Percentiles rank a stretch among this genome's conserved stretches.
These are phyloP conservation scores for Marmota monax DNA, from an alignment of 2,113 vertebrate species.

Conservation along the genomic window DNA sequence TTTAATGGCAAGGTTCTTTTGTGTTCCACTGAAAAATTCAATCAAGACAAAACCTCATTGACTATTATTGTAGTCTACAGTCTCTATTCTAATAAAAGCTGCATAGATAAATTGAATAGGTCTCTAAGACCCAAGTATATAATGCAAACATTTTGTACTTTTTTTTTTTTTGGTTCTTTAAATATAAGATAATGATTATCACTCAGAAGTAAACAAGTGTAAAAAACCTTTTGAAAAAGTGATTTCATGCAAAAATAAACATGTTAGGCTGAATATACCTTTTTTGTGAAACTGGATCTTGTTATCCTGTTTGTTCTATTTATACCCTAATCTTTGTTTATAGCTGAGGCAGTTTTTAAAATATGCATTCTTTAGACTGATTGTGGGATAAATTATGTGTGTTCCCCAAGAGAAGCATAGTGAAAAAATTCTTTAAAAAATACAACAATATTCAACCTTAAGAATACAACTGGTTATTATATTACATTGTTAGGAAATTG, in stretches of 20 bases:
- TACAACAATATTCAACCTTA: not conserved
- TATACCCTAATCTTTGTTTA: slow-evolving; percentile 49
- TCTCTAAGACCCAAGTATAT: slow-evolving; percentile 91
- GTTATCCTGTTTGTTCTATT: not conserved
- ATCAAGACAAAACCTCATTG: slow-evolving; percentile 98
- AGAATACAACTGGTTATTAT: slow-evolving; percentile 29
- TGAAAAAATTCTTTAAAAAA: not conserved
- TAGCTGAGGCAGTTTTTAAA: slow-evolving; percentile 44
- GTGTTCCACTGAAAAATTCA: slow-evolving; percentile 99
- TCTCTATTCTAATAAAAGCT: slow-evolving; percentile 97
- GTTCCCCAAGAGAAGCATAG: not conserved
- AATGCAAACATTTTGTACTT: slow-evolving; percentile 93
- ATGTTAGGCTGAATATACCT: slow-evolving; percentile 5
- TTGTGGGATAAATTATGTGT: slow-evolving; percentile 14
- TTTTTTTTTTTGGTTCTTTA: slow-evolving; percentile 92
- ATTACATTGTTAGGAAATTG: not conserved
- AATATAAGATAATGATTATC: slow-evolving; percentile 92
- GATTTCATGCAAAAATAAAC: slow-evolving; percentile 73
- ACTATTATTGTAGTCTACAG: slow-evolving; percentile 96
- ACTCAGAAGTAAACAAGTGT: slow-evolving; percentile 90
- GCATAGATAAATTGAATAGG: slow-evolving; percentile 96
- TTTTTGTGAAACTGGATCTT: not conserved
- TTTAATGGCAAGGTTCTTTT: slow-evolving; percentile 99
- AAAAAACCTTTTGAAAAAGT: slow-evolving; percentile 63
- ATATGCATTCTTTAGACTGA: slow-evolving; percentile 50